Percentiles rank a stretch among this genome's conserved stretches.
phyloP scores from a whole-genome alignment of 1,140 invertebrate genomes.

The Drosophila santomea region DNA sequence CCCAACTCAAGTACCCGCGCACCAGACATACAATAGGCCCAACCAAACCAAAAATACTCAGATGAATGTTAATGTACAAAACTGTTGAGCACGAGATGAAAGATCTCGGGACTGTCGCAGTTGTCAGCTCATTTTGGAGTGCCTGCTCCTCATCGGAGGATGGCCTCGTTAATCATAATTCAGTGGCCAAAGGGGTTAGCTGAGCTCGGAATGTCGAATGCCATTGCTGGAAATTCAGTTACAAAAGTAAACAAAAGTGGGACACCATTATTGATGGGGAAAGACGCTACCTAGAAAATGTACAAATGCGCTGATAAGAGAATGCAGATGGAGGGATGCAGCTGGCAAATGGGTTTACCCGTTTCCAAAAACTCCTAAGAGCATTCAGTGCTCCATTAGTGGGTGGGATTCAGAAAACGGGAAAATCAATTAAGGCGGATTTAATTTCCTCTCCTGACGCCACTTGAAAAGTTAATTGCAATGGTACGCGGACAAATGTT shows the following conservation, averaged over 20 bases:
- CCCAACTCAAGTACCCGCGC: slow-evolving; percentile 31
- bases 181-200: slow-evolving; percentile 57
- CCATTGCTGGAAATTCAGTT: slow-evolving; percentile 21
- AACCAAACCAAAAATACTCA: slow-evolving; percentile 30
- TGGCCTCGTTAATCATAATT: slow-evolving; percentile 76
- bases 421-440: slow-evolving; percentile 31
- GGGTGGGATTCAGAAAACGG: background rate
- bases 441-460: slow-evolving; percentile 66
- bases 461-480: slow-evolving; percentile 74
- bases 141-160: slow-evolving; percentile 9
- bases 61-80: slow-evolving; percentile 59
- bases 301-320: slow-evolving; percentile 28
- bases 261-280: slow-evolving; percentile 8
- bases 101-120: slow-evolving; percentile 49
- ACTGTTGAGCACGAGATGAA: slow-evolving; percentile 50
- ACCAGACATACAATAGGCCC: slow-evolving; percentile 12
- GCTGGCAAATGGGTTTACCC: slow-evolving; percentile 21
- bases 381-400: slow-evolving; percentile 26
- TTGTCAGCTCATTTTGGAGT: slow-evolving; percentile 58
- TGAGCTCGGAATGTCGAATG: slow-evolving; percentile 10
- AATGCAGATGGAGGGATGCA: slow-evolving; percentile 6
- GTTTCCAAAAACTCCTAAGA: slow-evolving; percentile 7
- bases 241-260: slow-evolving; percentile 8
- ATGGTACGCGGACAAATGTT: background rate
- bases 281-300: slow-evolving; percentile 1